Base-by-base conservation (phyloP, 2,113 vertebrate species). In the Tupaia chinensis region DNA sequence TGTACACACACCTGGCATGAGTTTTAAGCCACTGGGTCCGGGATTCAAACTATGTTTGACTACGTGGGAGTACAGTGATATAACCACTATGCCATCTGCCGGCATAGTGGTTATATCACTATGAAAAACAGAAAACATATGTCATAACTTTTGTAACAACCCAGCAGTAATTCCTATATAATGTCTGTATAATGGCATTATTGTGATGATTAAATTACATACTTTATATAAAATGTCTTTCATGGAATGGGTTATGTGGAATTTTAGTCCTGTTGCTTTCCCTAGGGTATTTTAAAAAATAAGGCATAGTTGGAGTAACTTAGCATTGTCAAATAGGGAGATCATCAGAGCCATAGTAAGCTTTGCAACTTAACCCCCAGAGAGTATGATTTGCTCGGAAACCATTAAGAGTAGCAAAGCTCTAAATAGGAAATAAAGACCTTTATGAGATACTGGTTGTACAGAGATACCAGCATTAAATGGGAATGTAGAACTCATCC, bases 221-320 rank as follows among this genome's bases (percentile, higher is more conserved):
- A 80, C 29, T 66, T 87, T 92, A 66, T 79, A 12, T 77, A 89
- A 92, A 96, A 90, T 84, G 9, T 10, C 73, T 87, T 93, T 93
- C 9, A 63, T 34, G 82, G 89, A 91, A 82, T 84, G 63, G 19
- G 9, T 58, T 85, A 6, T 91, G 58, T 69, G 60, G 65, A 95
- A 94, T 92, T 90, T 94, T 60, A 95, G 32, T 82, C 34, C 29
- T 5, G 16, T 91, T 96, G 13, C 32, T 94, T 97, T 90, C 81
- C 54, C 32, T 94, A 20, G 16, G 34, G 23, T 72, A 87, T 85
- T 44, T 44, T 44, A 44, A 44, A 44, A 80, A 88, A 73, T 44
- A 54, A 95, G 90, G 20, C 92, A 88, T 68, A 88, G 85, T 53
- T 91, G 58, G 54, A 84, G 44, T 88, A 88, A 85, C 22, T 63